phyloP scores from a whole-genome alignment of 2,113 vertebrate genomes.

The Amazona vittata region DNA sequence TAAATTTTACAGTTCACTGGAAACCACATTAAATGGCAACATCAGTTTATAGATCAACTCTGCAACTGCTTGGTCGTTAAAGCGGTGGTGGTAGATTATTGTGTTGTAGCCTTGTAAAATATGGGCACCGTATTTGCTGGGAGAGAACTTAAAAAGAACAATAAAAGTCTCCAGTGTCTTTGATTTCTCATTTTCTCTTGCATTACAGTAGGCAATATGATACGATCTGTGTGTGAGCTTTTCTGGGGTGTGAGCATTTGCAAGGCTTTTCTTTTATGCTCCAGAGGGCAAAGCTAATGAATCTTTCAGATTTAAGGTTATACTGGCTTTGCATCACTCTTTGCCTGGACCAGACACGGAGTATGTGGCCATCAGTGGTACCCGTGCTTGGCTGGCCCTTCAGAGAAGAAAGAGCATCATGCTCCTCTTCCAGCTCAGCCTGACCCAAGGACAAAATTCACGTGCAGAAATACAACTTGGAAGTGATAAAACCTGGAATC shows the following conservation, averaged over 20 bases:
- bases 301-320: not conserved
- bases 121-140: constrained; percentile 34
- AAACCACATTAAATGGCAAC: constrained; percentile 74
- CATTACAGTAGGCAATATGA: not conserved
- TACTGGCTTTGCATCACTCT: not conserved
- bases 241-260: not conserved
- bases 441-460: not conserved
- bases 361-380: not conserved
- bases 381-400: not conserved
- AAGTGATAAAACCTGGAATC: not conserved
- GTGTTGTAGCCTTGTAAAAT: constrained; percentile 55
- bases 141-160: constrained; percentile 53
- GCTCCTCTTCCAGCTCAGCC: not conserved
- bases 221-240: not conserved
- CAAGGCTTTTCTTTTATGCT: not conserved
- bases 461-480: constrained; percentile 7
- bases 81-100: constrained; percentile 48
- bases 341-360: not conserved
- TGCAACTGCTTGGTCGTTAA: constrained; percentile 52
- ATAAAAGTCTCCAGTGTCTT: constrained; percentile 25
- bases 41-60: constrained; percentile 63
- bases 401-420: not conserved
- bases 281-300: not conserved
- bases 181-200: constrained; percentile 26
- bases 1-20: constrained; percentile 72